Evolutionary conservation across 1,140 invertebrate species (phyloP), one percentile per base, ranked within the genome.

Genomic region (Heliconius hermathena): DNA sequence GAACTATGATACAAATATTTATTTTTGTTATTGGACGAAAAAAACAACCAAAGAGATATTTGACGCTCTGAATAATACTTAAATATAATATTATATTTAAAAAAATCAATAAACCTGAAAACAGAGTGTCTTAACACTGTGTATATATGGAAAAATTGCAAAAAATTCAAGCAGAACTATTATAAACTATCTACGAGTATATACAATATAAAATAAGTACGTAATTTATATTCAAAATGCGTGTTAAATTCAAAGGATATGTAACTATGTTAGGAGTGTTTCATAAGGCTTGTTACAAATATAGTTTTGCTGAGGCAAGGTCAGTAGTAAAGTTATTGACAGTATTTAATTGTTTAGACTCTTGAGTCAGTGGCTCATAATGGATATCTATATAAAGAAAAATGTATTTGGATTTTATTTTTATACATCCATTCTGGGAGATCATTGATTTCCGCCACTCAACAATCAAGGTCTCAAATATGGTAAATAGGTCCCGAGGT

Each of bases 141-240:
- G 20, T 57, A 57, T 57, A 9, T 22, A 3, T 20, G 3, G 8
- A 57, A n/a, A 57, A n/a, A 57, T 8, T n/a, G 8, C 8, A 22
- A 8, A 22, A 20, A 11, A 2, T 8, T 18, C 49, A 20, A 57
- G 5, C 18, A 54, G 20, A 57, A 57, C n/a, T 52, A 57, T 9
- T n/a, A 57, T 57, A 57, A 57, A 57, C 8, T 57, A 57, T 57
- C n/a, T 57, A 36, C 33, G 33, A 36, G 33, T 36, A 57, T 54
- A 54, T 8, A 54, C 8, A 57, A n/a, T 57, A 22, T 3, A 26
- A 66, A 66, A 13, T 4, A 13, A 66, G 49, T 20, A 33, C 26
- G 11, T 26, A 26, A 73, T 73, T 73, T 46, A 41, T 73, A 73
- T 73, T 38, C 71, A 73, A 73, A 46, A 73, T 16, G 72, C 16